These are phyloP conservation scores for Zaprionus camerounensis DNA, from an alignment of 1,140 invertebrate genomes.

Conservation along the genomic window DNA sequence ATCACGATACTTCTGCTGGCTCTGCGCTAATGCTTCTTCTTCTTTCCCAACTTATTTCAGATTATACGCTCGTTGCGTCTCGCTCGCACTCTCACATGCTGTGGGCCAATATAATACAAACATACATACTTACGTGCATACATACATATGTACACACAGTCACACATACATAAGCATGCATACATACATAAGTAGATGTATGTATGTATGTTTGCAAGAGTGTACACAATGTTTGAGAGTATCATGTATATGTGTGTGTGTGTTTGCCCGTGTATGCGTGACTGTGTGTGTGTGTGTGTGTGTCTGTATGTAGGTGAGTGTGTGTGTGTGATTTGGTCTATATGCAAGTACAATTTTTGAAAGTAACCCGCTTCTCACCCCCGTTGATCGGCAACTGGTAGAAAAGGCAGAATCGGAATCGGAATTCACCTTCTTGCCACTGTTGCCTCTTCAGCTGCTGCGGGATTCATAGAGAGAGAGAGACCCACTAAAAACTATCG, in stretches of 20 bases:
- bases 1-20: slow-evolving; percentile 75
- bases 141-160: slow-evolving; percentile 36
- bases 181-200: slow-evolving; percentile 42
- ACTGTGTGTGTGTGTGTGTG: slow-evolving; percentile 40
- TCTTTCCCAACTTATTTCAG: slow-evolving; percentile 78
- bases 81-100: slow-evolving; percentile 61
- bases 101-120: slow-evolving; percentile 51
- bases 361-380: slow-evolving; percentile 80
- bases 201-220: slow-evolving; percentile 9
- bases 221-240: slow-evolving; percentile 25
- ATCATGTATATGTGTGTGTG: slow-evolving; percentile 8
- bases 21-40: slow-evolving; percentile 75
- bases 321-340: slow-evolving; percentile 68
- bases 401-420: slow-evolving; percentile 29
- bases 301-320: slow-evolving; percentile 10
- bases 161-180: slow-evolving; percentile 49
- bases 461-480: slow-evolving; percentile 43
- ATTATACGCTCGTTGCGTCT: slow-evolving; percentile 66
- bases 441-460: slow-evolving; percentile 18
- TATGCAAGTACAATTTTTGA: slow-evolving; percentile 79
- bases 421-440: slow-evolving; percentile 42
- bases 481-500: slow-evolving; percentile 45
- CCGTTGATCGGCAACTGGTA: slow-evolving; percentile 65
- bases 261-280: slow-evolving; percentile 21
- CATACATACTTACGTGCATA: slow-evolving; percentile 26